These are phyloP conservation scores for Bradypus variegatus DNA, from an alignment of 2,797 vertebrate genomes.

Conservation along the genomic window DNA sequence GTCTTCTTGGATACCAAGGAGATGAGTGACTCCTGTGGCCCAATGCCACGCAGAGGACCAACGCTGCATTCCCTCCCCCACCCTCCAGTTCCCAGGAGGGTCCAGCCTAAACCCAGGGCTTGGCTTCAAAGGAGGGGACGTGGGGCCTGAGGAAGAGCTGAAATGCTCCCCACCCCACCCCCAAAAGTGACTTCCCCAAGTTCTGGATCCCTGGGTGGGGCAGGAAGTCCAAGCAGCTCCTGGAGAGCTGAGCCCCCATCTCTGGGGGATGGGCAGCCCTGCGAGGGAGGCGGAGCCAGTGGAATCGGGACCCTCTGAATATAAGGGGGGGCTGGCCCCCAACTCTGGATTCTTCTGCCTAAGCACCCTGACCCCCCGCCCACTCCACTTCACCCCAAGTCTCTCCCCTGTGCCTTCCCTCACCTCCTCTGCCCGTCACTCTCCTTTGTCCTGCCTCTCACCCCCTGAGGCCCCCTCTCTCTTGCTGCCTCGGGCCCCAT, in stretches of 20 bases:
- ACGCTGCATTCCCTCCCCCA: no score
- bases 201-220: not conserved
- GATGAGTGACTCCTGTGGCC: not conserved
- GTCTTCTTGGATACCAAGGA: not conserved
- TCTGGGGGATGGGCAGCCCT: not conserved
- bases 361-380: accelerated
- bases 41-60: not conserved
- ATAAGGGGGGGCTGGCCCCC: not conserved
- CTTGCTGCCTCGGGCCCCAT: not conserved
- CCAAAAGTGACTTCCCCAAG: not conserved
- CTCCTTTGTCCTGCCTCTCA: not conserved
- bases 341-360: not conserved
- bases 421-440: not conserved
- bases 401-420: not conserved
- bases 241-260: not conserved
- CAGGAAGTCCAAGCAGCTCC: not conserved
- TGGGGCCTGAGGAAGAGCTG: not conserved
- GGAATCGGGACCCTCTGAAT: not conserved
- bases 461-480: not conserved
- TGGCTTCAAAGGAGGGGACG: not conserved
- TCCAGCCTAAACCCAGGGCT: not conserved
- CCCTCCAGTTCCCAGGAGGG: not conserved
- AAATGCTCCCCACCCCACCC: no score
- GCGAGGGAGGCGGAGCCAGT: not conserved
- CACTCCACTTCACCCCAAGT: not conserved